Conservation (phyloP, 1,140 invertebrate species). For the Drosophila prosaltans region DNA sequence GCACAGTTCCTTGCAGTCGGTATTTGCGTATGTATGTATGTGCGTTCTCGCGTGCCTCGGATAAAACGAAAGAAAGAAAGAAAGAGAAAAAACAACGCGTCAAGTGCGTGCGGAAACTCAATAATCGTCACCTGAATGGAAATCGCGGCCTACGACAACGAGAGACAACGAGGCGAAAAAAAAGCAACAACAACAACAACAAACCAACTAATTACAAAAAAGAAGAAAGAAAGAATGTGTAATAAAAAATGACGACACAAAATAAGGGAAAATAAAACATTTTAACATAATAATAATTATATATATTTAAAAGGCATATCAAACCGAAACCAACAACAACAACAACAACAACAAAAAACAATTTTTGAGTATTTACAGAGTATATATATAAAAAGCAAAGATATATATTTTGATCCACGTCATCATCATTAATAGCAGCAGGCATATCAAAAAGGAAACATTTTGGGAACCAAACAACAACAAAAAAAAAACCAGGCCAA, state of each 20-base stretch:
- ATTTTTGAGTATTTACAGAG: slow-evolving; percentile 11
- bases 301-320: slow-evolving; percentile 18
- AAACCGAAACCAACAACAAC: not conserved
- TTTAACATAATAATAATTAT: slow-evolving; percentile 6
- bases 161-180: no score
- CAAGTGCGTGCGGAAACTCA: slow-evolving; percentile 13
- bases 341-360: slow-evolving; percentile 18
- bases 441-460: slow-evolving; percentile 1
- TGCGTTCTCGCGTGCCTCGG: slow-evolving; percentile 32
- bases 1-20: not conserved
- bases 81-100: not conserved
- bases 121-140: slow-evolving; percentile 14
- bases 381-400: slow-evolving; percentile 1
- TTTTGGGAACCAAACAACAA: not conserved
- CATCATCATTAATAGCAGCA: slow-evolving; percentile 5
- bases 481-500: slow-evolving; percentile 1
- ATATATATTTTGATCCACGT: slow-evolving; percentile 6
- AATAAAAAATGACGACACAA: slow-evolving; percentile 13
- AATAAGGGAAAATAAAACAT: not conserved
- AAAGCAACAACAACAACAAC: slow-evolving; percentile 13
- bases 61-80: not conserved
- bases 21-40: slow-evolving; percentile 38
- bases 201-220: not conserved
- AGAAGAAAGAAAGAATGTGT: not conserved
- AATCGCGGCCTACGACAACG: slow-evolving; percentile 32